phyloP scores from a whole-genome alignment of 2,797 vertebrate species.

The Pygocentrus nattereri region DNA sequence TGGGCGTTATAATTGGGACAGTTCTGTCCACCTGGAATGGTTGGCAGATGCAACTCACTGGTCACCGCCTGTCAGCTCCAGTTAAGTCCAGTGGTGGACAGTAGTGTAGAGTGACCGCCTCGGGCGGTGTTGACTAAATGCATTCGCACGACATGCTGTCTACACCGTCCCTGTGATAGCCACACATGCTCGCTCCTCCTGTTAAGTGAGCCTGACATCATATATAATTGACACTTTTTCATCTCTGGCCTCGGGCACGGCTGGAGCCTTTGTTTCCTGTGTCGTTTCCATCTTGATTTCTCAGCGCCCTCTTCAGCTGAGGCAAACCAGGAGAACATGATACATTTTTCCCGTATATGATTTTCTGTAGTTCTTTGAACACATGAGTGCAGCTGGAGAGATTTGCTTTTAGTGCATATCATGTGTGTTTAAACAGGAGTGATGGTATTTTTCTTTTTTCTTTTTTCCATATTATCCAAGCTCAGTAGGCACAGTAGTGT shows the following conservation, averaged over 20 bases:
- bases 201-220: conserved; percentile 62
- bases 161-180: conserved; percentile 41
- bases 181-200: conserved; percentile 44
- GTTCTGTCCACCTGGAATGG: conserved; percentile 23
- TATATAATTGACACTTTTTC: conserved; percentile 62
- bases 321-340: conserved; percentile 1
- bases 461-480: no score
- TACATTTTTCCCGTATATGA: neutral
- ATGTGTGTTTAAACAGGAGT: neutral
- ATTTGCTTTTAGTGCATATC: neutral
- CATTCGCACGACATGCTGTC: conserved; percentile 22
- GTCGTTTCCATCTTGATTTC: conserved; percentile 40
- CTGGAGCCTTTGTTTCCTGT: conserved; percentile 48
- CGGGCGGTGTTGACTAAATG: conserved; percentile 36
- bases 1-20: neutral
- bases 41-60: conserved; percentile 34
- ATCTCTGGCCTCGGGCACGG: conserved; percentile 48
- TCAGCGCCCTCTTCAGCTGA: conserved; percentile 24
- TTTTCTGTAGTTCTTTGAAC: neutral
- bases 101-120: conserved; percentile 22
- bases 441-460: no score
- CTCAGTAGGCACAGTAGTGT: neutral
- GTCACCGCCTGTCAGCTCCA: conserved; percentile 32
- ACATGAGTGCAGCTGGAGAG: neutral
- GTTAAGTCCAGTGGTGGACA: conserved; percentile 35